Base-by-base conservation (phyloP, 2,113 vertebrate species). In the Equus przewalskii region DNA sequence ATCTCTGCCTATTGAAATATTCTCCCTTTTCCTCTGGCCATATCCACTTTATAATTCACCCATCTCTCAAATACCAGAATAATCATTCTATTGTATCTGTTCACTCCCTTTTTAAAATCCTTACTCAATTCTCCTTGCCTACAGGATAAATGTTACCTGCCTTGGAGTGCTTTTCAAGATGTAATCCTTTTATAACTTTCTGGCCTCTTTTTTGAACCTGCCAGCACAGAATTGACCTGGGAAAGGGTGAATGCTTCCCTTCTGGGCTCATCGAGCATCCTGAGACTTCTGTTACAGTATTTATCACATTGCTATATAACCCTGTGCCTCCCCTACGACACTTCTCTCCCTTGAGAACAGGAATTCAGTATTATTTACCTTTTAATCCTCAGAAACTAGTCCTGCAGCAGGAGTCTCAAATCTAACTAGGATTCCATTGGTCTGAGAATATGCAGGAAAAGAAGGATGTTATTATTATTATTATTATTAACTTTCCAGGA, bases 221-320 rank as follows among this genome's bases (percentile, higher is more conserved):
- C 0, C 16, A 44, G 7, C 1, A 49, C 5, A 70, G n/a, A 15
- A 65, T 14, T 89, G 21, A 1, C 6, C 46, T 60, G 18, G 49
- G 6, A 6, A 62, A 19, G 28, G 3, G 64, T 49, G 94, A 62
- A 44, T 13, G 4, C 13, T 64, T 60, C 19, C 9, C 22, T 0
- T 36, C 0, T 13, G 16, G 36, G 6, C 5, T 65, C 18, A 21
- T 10, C 1, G 7, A 28, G 14, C 0, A 72, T n/a, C 4, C 54
- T 30, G 8, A 54, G 62, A 70, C 3, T 80, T 80, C 30, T 76
- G 26, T 81, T 56, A 51, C 3, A 69, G 58, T 3, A 18, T 51
- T 92, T 54, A 69, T 62, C 30, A n/a, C 9, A 1, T 7, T 62
- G 24, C 11, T 96, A 7, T 44, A 1, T 36, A 54, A 56, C 7